Evolutionary conservation across 2,888 invertebrate genomes (phyloP), one percentile per base, ranked within the genome.

Genomic region (Lymantria monacha): DNA sequence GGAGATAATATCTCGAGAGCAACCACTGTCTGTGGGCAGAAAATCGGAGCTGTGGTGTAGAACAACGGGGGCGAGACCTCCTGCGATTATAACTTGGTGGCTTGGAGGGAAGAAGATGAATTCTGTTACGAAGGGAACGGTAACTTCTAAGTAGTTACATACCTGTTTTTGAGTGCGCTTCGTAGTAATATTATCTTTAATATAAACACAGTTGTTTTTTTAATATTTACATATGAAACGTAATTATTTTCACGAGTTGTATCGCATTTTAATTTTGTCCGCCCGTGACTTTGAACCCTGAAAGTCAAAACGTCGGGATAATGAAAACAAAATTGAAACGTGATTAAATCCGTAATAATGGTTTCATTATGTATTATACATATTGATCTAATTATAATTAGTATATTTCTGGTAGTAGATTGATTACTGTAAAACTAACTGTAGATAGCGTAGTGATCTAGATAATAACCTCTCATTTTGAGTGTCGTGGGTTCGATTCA

Each of bases 11-110:
- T 95, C 94, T 70, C 95, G 95, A 77, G 96, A 96, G 74, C 95
- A 96, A 69, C 96, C 97, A 0, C 91, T 97, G 59, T 96, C 97
- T 30, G 96, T 97, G 2, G 96, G 96, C 63, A 92, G 96, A 69
- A 94, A 94, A 75, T 96, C 97, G 66, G 95, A 96, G 75, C 93
- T 97, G 55, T 95, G 94, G 75, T 98, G 97, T 76, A 95, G 95
- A 79, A 94, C 96, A 0, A 93, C 94, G 46, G 97, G 97, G 11
- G 97, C 97, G 5, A 89, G 96, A 56, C 97, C 97, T 0, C 95
- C 97, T 0, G 97, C 97, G 0, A 95, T 93, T 69, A 93, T 97
- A 55, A 94, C 95, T 0, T 97, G 97, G 97, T 96, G 95, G 94
- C 93, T 97, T 83, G 96, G 95, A 60, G 95, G 93, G 31, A 93